A percentile compares a stretch with the other conserved stretches of the same genome.
These are phyloP conservation scores for Eunapius fragilis DNA, from an alignment of 37 sponge, comb jelly and placozoan species.

Conservation along the genomic window DNA sequence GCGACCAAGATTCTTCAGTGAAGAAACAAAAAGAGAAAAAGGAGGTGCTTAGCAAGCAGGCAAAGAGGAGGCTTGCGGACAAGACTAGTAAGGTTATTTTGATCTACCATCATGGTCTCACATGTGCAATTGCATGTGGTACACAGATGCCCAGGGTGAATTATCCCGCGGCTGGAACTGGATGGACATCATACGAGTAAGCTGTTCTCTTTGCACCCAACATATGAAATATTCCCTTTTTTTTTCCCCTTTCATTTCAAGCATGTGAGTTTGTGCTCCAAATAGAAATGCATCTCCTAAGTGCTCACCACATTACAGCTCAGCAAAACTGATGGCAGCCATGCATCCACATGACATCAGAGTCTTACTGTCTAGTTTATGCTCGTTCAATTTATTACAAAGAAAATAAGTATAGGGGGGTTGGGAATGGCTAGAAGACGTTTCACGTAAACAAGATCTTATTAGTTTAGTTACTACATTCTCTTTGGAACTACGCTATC, in stretches of 20 bases:
- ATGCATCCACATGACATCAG: not conserved
- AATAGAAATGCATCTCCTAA: not conserved
- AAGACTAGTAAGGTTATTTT: conserved; percentile 44
- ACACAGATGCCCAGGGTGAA: conserved; percentile 79
- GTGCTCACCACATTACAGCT: conserved; percentile 27
- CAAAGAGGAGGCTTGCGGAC: conserved; percentile 83
- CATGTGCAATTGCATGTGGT: not conserved
- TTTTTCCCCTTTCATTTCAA: conserved; percentile 1
- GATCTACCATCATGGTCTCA: not conserved
- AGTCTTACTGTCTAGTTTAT: not conserved
- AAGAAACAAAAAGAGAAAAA: conserved; percentile 56
- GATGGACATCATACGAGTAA: conserved; percentile 87
- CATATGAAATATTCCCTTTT: not conserved
- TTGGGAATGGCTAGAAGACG: no score
- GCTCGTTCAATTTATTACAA: not conserved
- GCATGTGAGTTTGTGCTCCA: conserved; percentile 26
- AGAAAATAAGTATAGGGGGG: no score
- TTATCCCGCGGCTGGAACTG: conserved; percentile 88
- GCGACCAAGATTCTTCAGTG: not conserved
- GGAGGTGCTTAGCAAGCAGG: conserved; percentile 69
- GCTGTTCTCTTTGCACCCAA: not conserved
- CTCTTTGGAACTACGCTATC: not conserved
- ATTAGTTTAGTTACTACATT: no score
- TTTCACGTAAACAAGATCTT: no score
- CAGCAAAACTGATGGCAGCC: conserved; percentile 34